A percentile compares a stretch with the other conserved stretches of the same genome.
Evolutionary conservation across 2,113 vertebrate genomes (phyloP).

Genomic region (Apodemus speciosus): DNA sequence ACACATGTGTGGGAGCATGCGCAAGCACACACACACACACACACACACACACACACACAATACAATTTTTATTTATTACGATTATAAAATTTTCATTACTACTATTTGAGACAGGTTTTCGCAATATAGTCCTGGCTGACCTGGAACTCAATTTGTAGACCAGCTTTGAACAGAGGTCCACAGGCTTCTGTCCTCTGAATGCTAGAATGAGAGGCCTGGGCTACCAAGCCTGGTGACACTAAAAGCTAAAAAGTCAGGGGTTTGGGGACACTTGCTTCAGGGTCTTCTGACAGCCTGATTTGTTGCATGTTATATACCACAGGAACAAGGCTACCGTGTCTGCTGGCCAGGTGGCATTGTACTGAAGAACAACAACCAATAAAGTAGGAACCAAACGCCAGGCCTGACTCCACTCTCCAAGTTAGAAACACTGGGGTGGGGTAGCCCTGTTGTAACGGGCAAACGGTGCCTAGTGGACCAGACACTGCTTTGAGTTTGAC

Average conservation of each 20-base stretch:
- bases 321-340: neutral
- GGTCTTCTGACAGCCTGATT: neutral
- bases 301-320: neutral
- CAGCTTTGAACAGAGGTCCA: neutral
- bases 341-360: neutral
- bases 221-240: neutral
- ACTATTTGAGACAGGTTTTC: neutral
- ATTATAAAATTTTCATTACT: neutral
- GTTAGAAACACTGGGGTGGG: neutral
- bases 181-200: neutral
- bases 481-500: neutral
- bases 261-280: neutral
- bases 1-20: neutral
- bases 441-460: neutral
- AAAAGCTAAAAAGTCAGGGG: neutral
- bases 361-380: neutral
- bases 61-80: neutral
- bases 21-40: neutral
- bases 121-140: neutral
- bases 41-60: neutral
- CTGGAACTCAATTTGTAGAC: neutral
- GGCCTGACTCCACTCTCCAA: neutral
- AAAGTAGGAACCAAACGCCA: neutral
- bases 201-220: neutral
- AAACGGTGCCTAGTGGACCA: neutral